Conservation (phyloP, 92 coral and sea anemone genomes). For the Pocillopora grandis region DNA sequence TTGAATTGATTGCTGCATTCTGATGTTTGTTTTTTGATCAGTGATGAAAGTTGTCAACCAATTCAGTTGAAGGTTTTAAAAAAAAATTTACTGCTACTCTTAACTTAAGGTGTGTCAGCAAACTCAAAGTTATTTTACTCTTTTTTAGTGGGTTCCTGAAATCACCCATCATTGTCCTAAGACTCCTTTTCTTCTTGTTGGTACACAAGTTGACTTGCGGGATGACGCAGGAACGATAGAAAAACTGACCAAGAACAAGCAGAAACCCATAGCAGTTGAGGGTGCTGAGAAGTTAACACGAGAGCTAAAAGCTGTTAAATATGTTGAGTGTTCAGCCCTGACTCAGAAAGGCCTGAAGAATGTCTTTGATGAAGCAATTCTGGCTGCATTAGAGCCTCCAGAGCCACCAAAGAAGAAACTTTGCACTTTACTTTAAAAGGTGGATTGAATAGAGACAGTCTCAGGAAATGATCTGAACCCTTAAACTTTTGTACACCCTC, state of each 20-base stretch:
- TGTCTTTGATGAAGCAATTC: constrained; percentile 97
- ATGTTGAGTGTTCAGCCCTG: constrained; percentile 92
- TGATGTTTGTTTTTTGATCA: too few relatives aligned
- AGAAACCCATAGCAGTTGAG: constrained; percentile 93
- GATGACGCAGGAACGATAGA: constrained; percentile 97
- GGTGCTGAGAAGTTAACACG: constrained; percentile 88
- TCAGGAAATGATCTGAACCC: too few relatives aligned
- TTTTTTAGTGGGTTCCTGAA: constrained; percentile 95
- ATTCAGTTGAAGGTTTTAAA: too few relatives aligned
- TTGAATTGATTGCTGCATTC: too few relatives aligned
- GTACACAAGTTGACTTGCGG: constrained; percentile 97
- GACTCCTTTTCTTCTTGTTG: constrained; percentile 97
- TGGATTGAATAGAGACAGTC: neutral
- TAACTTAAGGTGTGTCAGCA: neutral
- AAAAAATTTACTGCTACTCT: too few relatives aligned
- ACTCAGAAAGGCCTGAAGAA: constrained; percentile 96
- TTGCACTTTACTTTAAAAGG: constrained; percentile 68
- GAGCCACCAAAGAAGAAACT: constrained; percentile 91
- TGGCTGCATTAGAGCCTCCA: constrained; percentile 97
- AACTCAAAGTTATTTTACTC: neutral
- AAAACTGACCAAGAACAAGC: constrained; percentile 95
- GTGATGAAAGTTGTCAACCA: too few relatives aligned
- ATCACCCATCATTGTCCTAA: constrained; percentile 99
- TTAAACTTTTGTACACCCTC: too few relatives aligned
- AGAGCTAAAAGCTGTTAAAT: constrained; percentile 91